phyloP scores from a whole-genome alignment of 1,140 invertebrate species.

The Frieseomelitta varia region DNA sequence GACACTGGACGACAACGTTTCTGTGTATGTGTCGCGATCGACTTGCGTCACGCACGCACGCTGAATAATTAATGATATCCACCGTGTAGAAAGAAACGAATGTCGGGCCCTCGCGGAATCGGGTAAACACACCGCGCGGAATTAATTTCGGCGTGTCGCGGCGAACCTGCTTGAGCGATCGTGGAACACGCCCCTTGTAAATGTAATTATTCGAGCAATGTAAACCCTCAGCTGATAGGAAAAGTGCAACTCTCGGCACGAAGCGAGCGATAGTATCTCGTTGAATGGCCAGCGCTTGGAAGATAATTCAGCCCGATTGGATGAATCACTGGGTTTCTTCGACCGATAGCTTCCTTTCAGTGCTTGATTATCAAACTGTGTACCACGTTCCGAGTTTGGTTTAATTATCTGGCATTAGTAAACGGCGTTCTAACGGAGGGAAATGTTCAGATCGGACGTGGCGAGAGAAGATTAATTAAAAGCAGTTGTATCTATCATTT shows the following conservation, averaged over 20 bases:
- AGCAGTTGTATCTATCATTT: background rate
- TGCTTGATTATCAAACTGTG: background rate
- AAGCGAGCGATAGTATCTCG: background rate
- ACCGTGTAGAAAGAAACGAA: conserved; percentile 33
- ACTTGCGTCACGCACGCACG: conserved; percentile 52
- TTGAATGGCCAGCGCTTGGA: background rate
- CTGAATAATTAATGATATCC: conserved; percentile 55
- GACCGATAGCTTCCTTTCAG: background rate
- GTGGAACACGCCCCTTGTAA: conserved; percentile 8
- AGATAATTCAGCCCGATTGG: background rate
- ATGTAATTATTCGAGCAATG: conserved; percentile 25
- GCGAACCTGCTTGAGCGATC: conserved; percentile 32
- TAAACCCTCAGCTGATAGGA: background rate
- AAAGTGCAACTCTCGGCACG: background rate
- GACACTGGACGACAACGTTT: conserved; percentile 55
- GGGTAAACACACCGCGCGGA: conserved; percentile 3
- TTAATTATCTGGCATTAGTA: background rate
- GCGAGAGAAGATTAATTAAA: background rate
- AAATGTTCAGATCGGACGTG: background rate
- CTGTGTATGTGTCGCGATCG: conserved; percentile 27
- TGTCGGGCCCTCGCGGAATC: conserved; percentile 21
- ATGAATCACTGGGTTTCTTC: background rate
- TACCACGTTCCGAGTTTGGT: background rate
- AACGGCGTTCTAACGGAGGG: background rate
- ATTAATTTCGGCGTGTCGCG: conserved; percentile 35